Percentiles rank a stretch among this genome's conserved stretches.
phyloP scores from a whole-genome alignment of 2,888 invertebrate genomes.

The Andrena marginata region DNA sequence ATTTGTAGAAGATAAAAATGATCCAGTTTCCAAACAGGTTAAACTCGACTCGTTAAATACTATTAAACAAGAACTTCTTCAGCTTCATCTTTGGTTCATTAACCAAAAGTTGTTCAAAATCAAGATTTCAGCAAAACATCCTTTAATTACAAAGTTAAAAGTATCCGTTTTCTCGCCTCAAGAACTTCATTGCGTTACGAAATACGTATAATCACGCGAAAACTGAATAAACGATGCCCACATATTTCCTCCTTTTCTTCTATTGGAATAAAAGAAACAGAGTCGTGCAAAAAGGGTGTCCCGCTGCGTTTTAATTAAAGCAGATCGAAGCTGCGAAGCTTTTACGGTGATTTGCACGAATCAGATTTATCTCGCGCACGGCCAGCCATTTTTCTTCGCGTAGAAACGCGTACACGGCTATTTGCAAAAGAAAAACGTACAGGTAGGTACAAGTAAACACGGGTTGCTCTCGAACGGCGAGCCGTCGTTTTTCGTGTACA shows the following conservation, averaged over 20 bases:
- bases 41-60: neutral
- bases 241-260: neutral
- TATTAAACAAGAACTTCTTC: neutral
- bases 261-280: neutral
- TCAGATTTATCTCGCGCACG: neutral
- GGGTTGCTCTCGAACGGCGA: neutral
- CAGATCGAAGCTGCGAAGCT: neutral
- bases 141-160: neutral
- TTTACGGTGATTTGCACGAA: neutral
- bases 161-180: neutral
- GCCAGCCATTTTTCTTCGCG: neutral
- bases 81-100: neutral
- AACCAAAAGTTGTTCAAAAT: neutral
- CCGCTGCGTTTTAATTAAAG: neutral
- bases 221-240: neutral
- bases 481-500: neutral
- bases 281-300: neutral
- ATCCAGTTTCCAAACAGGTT: neutral
- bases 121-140: neutral
- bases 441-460: neutral
- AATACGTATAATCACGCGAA: neutral
- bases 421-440: neutral
- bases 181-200: neutral
- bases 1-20: neutral
- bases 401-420: neutral